These are phyloP conservation scores for Agapetus fuscipes DNA, from an alignment of 2,888 invertebrate genomes.

Conservation along the genomic window DNA sequence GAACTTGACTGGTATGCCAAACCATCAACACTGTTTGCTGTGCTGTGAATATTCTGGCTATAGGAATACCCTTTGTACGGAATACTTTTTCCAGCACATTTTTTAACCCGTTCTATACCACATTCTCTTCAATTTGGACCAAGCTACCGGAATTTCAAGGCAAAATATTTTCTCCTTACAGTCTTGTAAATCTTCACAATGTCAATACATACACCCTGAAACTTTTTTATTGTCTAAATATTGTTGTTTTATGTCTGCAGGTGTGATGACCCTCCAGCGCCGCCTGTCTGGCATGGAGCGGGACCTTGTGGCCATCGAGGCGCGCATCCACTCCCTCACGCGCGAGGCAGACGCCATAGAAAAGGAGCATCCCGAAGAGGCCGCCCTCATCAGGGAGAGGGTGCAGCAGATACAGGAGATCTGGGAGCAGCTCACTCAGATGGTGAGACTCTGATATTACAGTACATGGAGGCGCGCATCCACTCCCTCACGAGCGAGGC, in stretches of 20 bases:
- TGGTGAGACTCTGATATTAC: too few species aligned
- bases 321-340: slow-evolving; percentile 89
- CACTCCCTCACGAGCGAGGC: slow-evolving; percentile 92
- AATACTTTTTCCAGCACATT: too few species aligned
- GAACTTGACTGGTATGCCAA: slow-evolving; percentile 73
- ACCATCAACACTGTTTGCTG: neutral
- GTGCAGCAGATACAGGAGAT: slow-evolving; percentile 83
- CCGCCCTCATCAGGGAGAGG: slow-evolving; percentile 80
- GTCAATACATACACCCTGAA: too few species aligned
- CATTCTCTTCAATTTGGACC: too few species aligned
- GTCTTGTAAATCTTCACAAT: too few species aligned
- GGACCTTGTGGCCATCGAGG: slow-evolving; percentile 96
- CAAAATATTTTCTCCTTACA: neutral
- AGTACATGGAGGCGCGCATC: slow-evolving; percentile 94
- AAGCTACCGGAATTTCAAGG: neutral
- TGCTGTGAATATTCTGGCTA: neutral
- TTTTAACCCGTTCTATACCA: too few species aligned
- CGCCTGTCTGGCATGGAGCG: slow-evolving; percentile 97
- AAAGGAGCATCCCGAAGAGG: slow-evolving; percentile 90
- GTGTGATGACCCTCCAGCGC: slow-evolving; percentile 96
- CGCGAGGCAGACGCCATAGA: slow-evolving; percentile 89
- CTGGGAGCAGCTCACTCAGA: slow-evolving; percentile 95
- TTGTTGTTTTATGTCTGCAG: slow-evolving; percentile 24
- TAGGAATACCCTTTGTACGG: neutral
- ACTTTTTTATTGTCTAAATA: too few species aligned